Evolutionary conservation across 2,113 vertebrate genomes (phyloP).

Genomic region (Eidolon helvum): DNA sequence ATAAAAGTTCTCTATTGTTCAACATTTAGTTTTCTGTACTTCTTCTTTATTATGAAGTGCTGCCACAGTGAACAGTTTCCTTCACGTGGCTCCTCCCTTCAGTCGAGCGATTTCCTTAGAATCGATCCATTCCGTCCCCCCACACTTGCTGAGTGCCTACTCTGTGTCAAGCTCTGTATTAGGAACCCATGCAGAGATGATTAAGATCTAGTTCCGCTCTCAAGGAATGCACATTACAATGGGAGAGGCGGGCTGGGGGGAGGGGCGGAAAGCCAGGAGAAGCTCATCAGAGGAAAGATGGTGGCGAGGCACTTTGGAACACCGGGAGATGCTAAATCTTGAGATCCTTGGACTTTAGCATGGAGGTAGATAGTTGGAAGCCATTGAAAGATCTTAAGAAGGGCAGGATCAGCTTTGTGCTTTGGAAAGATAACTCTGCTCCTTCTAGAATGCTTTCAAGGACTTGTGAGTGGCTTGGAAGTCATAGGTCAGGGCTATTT

Average conservation of each 20-base stretch:
- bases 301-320: background rate
- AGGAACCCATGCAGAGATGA: conserved; percentile 4
- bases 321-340: background rate
- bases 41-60: conserved; percentile 46
- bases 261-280: background rate
- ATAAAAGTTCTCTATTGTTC: conserved; percentile 43
- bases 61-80: background rate
- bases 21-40: background rate
- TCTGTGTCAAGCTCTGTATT: conserved; percentile 26
- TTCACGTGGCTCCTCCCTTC: conserved; percentile 15
- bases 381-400: background rate
- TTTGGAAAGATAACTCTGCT: conserved; percentile 5
- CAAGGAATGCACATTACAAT: conserved; percentile 38
- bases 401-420: background rate
- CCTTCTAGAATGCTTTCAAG: background rate
- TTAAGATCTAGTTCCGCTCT: background rate
- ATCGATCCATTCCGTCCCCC: conserved; percentile 37
- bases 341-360: conserved; percentile 20
- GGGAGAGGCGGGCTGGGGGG: background rate
- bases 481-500: conserved; percentile 7
- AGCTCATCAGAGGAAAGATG: conserved; percentile 10
- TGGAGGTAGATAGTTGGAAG: background rate
- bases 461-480: background rate
- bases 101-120: conserved; percentile 25
- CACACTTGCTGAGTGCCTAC: background rate